phyloP scores from a whole-genome alignment of 2,888 invertebrate genomes.

The Orthosia incerta region DNA sequence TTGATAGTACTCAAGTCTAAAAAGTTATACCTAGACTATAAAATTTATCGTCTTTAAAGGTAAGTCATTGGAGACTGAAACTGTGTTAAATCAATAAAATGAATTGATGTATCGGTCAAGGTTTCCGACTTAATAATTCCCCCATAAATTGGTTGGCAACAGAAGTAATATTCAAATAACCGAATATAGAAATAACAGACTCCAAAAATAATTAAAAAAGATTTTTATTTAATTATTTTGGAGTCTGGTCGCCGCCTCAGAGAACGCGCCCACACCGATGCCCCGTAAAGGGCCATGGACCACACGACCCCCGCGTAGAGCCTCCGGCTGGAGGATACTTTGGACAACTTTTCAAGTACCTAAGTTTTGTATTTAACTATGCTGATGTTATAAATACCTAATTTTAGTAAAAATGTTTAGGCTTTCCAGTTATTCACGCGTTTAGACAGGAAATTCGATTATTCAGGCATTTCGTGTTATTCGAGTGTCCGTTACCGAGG shows the following conservation, averaged over 20 bases:
- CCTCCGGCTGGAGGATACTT: too few relatives aligned
- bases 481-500: too few relatives aligned
- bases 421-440: neutral
- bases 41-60: conserved; percentile 26
- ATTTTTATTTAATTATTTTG: too few relatives aligned
- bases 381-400: neutral
- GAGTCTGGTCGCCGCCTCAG: too few relatives aligned
- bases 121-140: conserved; percentile 23
- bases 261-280: too few relatives aligned
- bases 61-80: conserved; percentile 20
- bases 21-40: conserved; percentile 27
- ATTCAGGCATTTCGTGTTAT: too few relatives aligned
- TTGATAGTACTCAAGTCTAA: conserved; percentile 2
- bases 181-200: too few relatives aligned
- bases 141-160: conserved; percentile 25
- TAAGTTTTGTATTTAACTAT: neutral
- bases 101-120: conserved; percentile 35
- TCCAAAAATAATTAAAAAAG: too few relatives aligned
- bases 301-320: too few relatives aligned
- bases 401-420: neutral
- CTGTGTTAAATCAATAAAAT: conserved; percentile 37
- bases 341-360: neutral
- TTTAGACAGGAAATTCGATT: neutral
- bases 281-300: too few relatives aligned
- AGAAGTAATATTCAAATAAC: neutral